Base-by-base conservation (phyloP, 2,113 vertebrate species). In the Microtus ochrogaster region DNA sequence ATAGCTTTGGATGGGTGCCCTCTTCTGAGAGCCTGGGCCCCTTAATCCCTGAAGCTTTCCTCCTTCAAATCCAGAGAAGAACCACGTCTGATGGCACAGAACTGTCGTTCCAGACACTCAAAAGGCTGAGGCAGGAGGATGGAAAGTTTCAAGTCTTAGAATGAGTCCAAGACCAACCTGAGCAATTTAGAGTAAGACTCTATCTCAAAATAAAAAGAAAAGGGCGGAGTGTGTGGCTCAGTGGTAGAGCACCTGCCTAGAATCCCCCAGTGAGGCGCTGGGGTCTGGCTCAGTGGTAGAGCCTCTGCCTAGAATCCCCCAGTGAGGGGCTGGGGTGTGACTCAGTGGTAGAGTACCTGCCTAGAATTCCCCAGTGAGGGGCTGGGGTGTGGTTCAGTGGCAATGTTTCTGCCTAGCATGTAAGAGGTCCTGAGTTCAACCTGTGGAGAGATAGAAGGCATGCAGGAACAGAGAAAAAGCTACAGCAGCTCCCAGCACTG, bases 401-500 rank as follows among this genome's bases (percentile, higher is more conserved):
- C 7, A 89, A 11, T 28, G 55, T 7, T 24, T 8, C 28, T 65
- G 55, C 55, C 72, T 36, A 36, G 28, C 39, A n/a, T 41, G 7
- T 58, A 26, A 49, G 68, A n/a, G 30, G 65, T 44, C 19, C 66
- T 52, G 16, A 49, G 47, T 70, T 10, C 65, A 49, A 49, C n/a
- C 44, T 8, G 5, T 4, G 17, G 47, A 47, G 58, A 41, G 41
- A 21, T 58, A 65, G 52, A 26, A 2, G 33, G 52, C 36, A 7
- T 0, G 3, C 13, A 7, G 63, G 1, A 1, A 1, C 4, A 4
- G 85, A 5, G 28, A 49, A 82, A n/a, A 72, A 8, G 17, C 33
- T 1, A 22, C 10, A 19, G 61, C 41, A 14, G 55, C 7, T 33
- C 63, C 13, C 22, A 24, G 55, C 8, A 22, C 72, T 49, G n/a